These are phyloP conservation scores for Lasioglossum calceatum DNA, from an alignment of 2,888 invertebrate genomes.

Conservation along the genomic window DNA sequence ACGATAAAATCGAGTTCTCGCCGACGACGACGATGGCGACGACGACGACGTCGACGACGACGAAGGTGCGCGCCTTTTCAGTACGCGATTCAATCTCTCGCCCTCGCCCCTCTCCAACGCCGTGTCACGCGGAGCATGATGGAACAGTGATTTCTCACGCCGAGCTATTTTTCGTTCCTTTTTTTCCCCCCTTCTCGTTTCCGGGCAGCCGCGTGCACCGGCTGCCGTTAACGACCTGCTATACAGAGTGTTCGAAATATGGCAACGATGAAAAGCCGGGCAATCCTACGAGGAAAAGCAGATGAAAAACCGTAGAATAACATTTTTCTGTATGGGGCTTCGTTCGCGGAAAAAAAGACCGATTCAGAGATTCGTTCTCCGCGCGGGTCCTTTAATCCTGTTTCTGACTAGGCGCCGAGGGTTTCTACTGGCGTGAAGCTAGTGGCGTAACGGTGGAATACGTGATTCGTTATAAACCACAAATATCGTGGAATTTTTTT, in stretches of 20 bases:
- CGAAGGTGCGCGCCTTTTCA: slow-evolving; percentile 23
- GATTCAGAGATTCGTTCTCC: neutral
- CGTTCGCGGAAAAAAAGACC: neutral
- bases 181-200: neutral
- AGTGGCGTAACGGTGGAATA: neutral
- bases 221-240: slow-evolving; percentile 8
- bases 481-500: neutral
- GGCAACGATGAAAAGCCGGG: slow-evolving; percentile 1
- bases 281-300: neutral
- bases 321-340: neutral
- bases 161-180: neutral
- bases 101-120: slow-evolving; percentile 31
- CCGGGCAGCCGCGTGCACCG: neutral
- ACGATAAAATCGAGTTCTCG: slow-evolving; percentile 44
- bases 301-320: neutral
- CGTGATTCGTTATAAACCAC: neutral
- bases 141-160: slow-evolving; percentile 24
- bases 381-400: neutral
- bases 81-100: slow-evolving; percentile 37
- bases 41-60: neutral
- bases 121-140: slow-evolving; percentile 29
- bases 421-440: neutral
- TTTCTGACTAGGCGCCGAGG: neutral
- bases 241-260: neutral
- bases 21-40: neutral